These are phyloP conservation scores for Morpho deidamia DNA, from an alignment of 2,888 invertebrate species.

Conservation along the genomic window DNA sequence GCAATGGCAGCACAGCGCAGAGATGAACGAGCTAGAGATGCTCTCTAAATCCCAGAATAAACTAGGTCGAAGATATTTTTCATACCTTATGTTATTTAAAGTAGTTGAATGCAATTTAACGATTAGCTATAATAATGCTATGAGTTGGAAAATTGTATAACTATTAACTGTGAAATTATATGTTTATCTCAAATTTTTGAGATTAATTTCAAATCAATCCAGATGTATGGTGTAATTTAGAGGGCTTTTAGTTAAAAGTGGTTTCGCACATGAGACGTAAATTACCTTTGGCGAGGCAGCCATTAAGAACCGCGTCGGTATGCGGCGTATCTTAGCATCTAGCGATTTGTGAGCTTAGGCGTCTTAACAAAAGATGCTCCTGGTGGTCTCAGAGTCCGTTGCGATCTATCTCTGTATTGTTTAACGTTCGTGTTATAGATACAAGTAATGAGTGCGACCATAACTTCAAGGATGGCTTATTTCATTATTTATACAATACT, in stretches of 20 bases:
- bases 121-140: too few relatives aligned
- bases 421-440: conserved; percentile 34
- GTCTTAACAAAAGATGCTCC: conserved; percentile 66
- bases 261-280: conserved; percentile 75
- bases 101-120: too few relatives aligned
- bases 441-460: conserved; percentile 21
- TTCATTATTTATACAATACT: too few relatives aligned
- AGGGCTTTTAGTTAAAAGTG: conserved; percentile 73
- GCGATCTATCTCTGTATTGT: conserved; percentile 51
- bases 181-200: conserved; percentile 32
- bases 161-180: not conserved
- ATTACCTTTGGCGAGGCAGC: conserved; percentile 65
- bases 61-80: too few relatives aligned
- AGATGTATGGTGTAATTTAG: conserved; percentile 68
- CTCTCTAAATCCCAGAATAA: too few relatives aligned
- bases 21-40: too few relatives aligned
- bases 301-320: conserved; percentile 67
- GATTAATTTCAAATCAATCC: conserved; percentile 73
- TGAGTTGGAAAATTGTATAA: too few relatives aligned
- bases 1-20: too few relatives aligned
- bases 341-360: conserved; percentile 66
- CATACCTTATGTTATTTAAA: too few relatives aligned
- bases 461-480: conserved; percentile 10
- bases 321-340: conserved; percentile 70
- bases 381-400: conserved; percentile 63